These are phyloP conservation scores for Tapirus indicus DNA, from an alignment of 2,797 vertebrate genomes.

Conservation along the genomic window DNA sequence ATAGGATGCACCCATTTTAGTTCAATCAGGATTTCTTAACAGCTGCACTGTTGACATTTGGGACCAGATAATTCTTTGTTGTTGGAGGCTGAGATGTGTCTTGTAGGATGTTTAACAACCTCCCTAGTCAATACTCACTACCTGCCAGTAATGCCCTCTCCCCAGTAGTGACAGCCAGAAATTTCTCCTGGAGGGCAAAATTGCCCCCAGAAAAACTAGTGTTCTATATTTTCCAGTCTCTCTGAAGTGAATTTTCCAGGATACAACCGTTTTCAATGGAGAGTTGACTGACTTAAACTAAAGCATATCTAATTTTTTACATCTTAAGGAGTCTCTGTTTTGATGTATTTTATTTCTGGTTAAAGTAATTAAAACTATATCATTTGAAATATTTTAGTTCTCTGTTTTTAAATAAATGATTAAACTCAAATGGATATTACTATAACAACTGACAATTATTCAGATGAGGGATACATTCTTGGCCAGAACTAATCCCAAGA, in stretches of 20 bases:
- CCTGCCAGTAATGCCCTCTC: neutral
- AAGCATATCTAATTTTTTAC: neutral
- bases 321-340: neutral
- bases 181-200: neutral
- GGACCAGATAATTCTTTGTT: neutral
- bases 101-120: neutral
- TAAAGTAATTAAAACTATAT: constrained; percentile 4
- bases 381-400: neutral
- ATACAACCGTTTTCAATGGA: neutral
- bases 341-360: neutral
- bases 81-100: neutral
- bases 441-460: constrained; percentile 20
- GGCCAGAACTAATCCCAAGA: neutral
- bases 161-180: neutral
- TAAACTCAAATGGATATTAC: constrained; percentile 53
- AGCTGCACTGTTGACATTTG: neutral
- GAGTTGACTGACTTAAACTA: neutral
- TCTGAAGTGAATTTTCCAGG: neutral
- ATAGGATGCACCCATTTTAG: neutral
- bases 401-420: constrained; percentile 1
- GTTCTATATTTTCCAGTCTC: neutral
- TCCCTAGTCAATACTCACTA: neutral
- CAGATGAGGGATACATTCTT: neutral
- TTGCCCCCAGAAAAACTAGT: neutral
- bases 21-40: neutral